Evolutionary conservation across 1,140 invertebrate species (phyloP), one percentile per base, ranked within the genome.

Genomic region (Caenorhabditis inopinata): DNA sequence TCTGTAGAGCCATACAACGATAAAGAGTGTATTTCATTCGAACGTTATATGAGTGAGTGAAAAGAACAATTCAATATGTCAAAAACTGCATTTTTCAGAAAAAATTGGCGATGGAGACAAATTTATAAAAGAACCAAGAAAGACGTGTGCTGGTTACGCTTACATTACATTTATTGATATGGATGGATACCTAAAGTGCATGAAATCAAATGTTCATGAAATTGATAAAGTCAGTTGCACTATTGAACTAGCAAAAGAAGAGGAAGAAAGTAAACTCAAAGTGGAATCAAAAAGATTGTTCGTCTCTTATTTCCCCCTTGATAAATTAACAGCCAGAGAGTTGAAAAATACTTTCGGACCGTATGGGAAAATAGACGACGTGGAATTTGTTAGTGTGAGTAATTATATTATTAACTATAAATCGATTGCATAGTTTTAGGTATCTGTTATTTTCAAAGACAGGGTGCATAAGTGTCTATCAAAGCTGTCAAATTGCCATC

Each of bases 231-330:
- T 14, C 6, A 47, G 29, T 27, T 75, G 74, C 21, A 75, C 74
- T 27, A 16, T 47, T 18, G 46, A 75, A 53, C 7, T 9, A 27
- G 32, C 32, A 18, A 76, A 76, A 53, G 47, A 48, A 9, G 48
- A 76, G 16, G n/a, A 47, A 23, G n/a, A 76, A 5, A n/a, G 23
- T 12, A 29, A 35, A 6, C 3, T 29, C 1, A 53, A 51, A 38
- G 32, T 51, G 12, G 45, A 48, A 32, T 49, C 45, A n/a, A 76
- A 51, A 38, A 25, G 47, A 35, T 48, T 76, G n/a, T 76, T 76
- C 14, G 75, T 76, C 38, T 76, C 58, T 3, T 68, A 21, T 38
- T 68, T 68, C n/a, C 58, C 58, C 7, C 58, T 68, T 1, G 58
- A 68, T 18, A 68, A 32, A 27, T 68, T 68, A 27, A 68, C 58